Base-by-base conservation (phyloP, 2,888 invertebrate species). In the Acanthosepion esculentum region DNA sequence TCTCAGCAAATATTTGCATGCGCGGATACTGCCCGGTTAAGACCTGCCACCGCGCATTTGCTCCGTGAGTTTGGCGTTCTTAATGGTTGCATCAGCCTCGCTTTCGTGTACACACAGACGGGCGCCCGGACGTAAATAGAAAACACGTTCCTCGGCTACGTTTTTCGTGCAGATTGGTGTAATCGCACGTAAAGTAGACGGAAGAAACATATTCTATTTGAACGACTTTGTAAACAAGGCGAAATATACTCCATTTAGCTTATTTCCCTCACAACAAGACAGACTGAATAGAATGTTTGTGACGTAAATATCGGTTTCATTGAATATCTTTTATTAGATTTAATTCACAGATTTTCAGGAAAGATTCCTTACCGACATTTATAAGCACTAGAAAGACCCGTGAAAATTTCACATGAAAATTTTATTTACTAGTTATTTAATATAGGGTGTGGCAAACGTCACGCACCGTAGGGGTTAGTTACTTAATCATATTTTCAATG, bases 101-200 rank as follows among this genome's bases (percentile, higher is more conserved):
- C 33, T 78, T 78, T 78, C 78, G 78, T 78, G n/a, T n/a, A 78
- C n/a, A 78, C n/a, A 78, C 10, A 78, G 78, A 78, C 33, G 78
- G 78, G 33, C n/a, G n/a, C 78, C 78, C n/a, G 78, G 78, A n/a
- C 78, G 78, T 78, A 78, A 78, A 78, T 78, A 78, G 41, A 78
- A 78, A 78, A 33, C 78, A 78, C 78, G 78, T 78, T 78, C 78
- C 78, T 78, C n/a, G n/a, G n/a, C n/a, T 15, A 18, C 15, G 18
- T n/a, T 29, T n/a, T 23, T n/a, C 78, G 78, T 33, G n/a, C n/a
- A n/a, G n/a, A 12, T 5, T 18, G n/a, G n/a, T 78, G n/a, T 78
- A 78, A 78, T 78, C 78, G 78, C 78, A 78, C 78, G 78, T 78
- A 78, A 78, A 78, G 78, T n/a, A n/a, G 78, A 78, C 78, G n/a